Evolutionary conservation across 2,888 invertebrate genomes (phyloP), one percentile per base, ranked within the genome.

Genomic region (Cheilosia pagana): DNA sequence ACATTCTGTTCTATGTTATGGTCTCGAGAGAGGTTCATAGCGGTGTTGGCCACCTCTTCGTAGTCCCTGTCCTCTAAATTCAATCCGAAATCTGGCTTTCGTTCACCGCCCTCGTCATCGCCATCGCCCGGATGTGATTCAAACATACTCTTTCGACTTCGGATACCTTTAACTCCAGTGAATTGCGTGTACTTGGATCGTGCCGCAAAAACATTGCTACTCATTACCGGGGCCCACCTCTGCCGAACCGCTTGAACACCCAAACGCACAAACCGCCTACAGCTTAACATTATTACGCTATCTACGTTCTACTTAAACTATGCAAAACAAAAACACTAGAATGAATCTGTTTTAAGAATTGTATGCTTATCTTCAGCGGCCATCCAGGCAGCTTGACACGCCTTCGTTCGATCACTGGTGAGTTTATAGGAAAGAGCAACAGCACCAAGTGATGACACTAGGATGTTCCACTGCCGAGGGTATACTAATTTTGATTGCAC

Each of bases 1-100:
- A 95, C 93, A 88, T 93, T 93, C 87, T 95, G 94, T 10, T 92
- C 92, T 31, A 87, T 89, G 14, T 88, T 88, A 16, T 89, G 87
- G 50, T 89, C 87, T 7, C 92, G 91, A 0, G 88, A 88, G 3
- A 92, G 87, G 68, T 90, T 88, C 88, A 94, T 90, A 10, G 92
- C 92, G 3, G 91, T 89, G 39, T 90, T 90, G 0, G 91, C 91
- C 1, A 94, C 88, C 48, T 92, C 90, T 45, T 91, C 88, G 65
- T 93, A 93, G 35, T 91, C 91, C 5, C 90, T 91, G 48, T 76
- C 79, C 55, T 70, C 45, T 12, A 59, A 6, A 16, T 45, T 16
- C 25, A 82, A 48, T 21, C 52, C 63, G 8, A 52, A 41, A 10
- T 71, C 28, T 14, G 48, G 55, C 2, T n/a, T n/a, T 21, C 87